phyloP scores from a whole-genome alignment of 2,888 invertebrate genomes.

The Oscheius sp. region DNA sequence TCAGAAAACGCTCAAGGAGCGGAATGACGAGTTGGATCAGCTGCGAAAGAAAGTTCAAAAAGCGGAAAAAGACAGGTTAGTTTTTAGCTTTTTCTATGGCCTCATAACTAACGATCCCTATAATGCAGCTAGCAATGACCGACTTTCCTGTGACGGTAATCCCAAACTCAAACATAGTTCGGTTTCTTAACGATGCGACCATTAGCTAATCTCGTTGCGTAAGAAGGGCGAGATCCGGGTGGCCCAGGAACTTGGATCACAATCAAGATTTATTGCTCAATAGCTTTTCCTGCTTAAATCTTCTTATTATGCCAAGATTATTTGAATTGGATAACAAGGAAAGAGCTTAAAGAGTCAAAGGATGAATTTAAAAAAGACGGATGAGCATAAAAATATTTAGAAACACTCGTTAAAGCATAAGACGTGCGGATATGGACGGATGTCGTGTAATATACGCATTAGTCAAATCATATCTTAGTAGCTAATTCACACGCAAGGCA shows the following conservation, averaged over 20 bases:
- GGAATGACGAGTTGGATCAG: constrained; percentile 53
- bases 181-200: constrained; percentile 27
- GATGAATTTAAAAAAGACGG: background rate
- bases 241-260: background rate
- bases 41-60: constrained; percentile 48
- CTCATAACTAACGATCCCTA: background rate
- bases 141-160: constrained; percentile 21
- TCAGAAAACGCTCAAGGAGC: constrained; percentile 59
- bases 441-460: constrained; percentile 21
- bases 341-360: background rate
- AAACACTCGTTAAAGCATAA: background rate
- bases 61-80: constrained; percentile 51
- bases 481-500: too few species aligned
- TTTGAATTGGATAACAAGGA: background rate
- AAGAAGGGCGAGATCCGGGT: constrained; percentile 11
- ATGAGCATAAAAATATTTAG: background rate
- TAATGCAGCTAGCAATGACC: constrained; percentile 17
- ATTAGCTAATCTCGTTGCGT: constrained; percentile 24
- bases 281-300: background rate
- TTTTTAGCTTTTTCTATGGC: background rate
- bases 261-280: background rate
- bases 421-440: constrained; percentile 3
- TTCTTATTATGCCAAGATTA: background rate
- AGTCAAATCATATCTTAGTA: constrained; percentile 17
- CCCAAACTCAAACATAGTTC: constrained; percentile 3